Evolutionary conservation across 2,888 invertebrate species (phyloP).

Genomic region (Marronus borbonicus): DNA sequence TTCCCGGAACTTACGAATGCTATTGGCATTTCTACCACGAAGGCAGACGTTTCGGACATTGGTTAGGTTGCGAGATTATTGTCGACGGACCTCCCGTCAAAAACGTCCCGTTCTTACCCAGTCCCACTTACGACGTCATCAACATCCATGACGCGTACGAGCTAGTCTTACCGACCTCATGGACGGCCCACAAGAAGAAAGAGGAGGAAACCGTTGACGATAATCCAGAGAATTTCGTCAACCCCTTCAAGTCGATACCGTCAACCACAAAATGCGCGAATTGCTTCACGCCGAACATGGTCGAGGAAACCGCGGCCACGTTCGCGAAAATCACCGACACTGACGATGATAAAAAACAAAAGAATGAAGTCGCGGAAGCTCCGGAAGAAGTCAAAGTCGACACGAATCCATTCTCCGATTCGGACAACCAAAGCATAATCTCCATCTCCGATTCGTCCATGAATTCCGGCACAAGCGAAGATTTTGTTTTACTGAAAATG

Average conservation of each 20-base stretch:
- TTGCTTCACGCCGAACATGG: neutral
- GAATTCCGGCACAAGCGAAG: constrained; percentile 52
- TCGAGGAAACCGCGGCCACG: neutral
- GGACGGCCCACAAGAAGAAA: constrained; percentile 30
- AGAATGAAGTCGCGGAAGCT: neutral
- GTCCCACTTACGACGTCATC: constrained; percentile 49
- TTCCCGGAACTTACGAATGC: constrained; percentile 68
- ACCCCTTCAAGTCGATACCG: constrained; percentile 6
- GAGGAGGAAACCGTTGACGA: neutral
- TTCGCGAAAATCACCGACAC: neutral
- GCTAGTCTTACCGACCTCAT: constrained; percentile 43
- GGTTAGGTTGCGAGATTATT: constrained; percentile 67
- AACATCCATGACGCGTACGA: constrained; percentile 50
- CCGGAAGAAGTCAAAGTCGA: constrained; percentile 19
- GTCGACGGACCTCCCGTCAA: constrained; percentile 63
- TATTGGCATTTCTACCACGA: constrained; percentile 70
- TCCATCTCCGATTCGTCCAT: constrained; percentile 54
- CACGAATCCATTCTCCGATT: constrained; percentile 48
- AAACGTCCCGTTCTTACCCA: constrained; percentile 30
- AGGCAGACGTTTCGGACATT: constrained; percentile 69
- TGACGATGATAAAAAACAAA: neutral
- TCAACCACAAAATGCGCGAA: neutral
- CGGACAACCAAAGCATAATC: constrained; percentile 57
- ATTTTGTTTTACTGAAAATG: constrained; percentile 51
- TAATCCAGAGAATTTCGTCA: constrained; percentile 1